Evolutionary conservation across 2,797 vertebrate genomes (phyloP).

Genomic region (Fistularia tabacaria): DNA sequence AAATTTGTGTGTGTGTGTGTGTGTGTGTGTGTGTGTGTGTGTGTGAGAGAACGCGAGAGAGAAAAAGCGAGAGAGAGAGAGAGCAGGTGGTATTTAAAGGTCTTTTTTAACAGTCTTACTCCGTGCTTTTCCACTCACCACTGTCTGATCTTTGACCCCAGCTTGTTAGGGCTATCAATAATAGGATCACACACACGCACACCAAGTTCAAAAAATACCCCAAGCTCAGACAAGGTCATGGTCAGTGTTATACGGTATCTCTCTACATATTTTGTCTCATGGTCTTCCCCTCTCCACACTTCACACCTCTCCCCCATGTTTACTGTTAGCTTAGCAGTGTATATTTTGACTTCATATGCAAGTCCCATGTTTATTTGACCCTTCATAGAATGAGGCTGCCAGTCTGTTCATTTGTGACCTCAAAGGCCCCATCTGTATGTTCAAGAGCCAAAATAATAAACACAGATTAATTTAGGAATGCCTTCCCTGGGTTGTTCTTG

Average conservation of each 20-base stretch:
- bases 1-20: slow-evolving; percentile 9
- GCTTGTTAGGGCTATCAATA: slow-evolving; percentile 78
- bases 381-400: slow-evolving; percentile 31
- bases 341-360: slow-evolving; percentile 55
- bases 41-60: neutral
- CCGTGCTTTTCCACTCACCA: slow-evolving; percentile 74
- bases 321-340: slow-evolving; percentile 53
- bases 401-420: slow-evolving; percentile 41
- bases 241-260: slow-evolving; percentile 39
- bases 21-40: slow-evolving; percentile 23
- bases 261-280: slow-evolving; percentile 8
- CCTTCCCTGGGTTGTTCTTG: slow-evolving; percentile 38
- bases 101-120: slow-evolving; percentile 63
- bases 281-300: slow-evolving; percentile 3
- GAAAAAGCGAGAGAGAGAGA: too few species aligned
- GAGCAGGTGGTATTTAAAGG: slow-evolving; percentile 70
- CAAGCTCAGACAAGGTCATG: slow-evolving; percentile 56
- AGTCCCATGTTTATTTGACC: slow-evolving; percentile 51
- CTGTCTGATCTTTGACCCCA: slow-evolving; percentile 65
- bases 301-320: slow-evolving; percentile 34
- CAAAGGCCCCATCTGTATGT: slow-evolving; percentile 22
- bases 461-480: slow-evolving; percentile 42
- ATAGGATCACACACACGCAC: slow-evolving; percentile 45
- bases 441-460: slow-evolving; percentile 41
- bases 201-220: slow-evolving; percentile 40